Base-by-base conservation (phyloP, 1,140 invertebrate genomes). In the Whitmania pigra region DNA sequence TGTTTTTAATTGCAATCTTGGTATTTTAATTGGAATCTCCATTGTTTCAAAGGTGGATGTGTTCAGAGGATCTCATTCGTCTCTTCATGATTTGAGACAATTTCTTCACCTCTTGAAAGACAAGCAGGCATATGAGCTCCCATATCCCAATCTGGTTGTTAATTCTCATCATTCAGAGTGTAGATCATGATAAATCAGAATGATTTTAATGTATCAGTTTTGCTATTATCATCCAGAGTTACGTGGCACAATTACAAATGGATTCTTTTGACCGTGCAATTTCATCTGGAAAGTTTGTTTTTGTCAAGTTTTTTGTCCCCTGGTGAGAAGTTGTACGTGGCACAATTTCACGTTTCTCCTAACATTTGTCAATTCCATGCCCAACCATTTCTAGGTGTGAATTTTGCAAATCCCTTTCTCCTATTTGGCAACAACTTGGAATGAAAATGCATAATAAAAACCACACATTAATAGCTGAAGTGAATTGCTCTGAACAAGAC, bases 331-430 rank as follows among this genome's bases (percentile, higher is more conserved):
- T 22, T 11, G 11, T n/a, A 20, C 6, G 43, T 1, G 9, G 43
- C 11, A 49, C 5, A 36, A 36, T 36, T 36, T 36, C 31, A 36
- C 31, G 6, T 36, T 36, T 6, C 31, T 36, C 31, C 31, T 36
- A 36, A 36, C 2, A 36, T 36, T 36, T 36, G 31, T 36, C 31
- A 25, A 3, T 57, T 57, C 25, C 54, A 57, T 25, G 20, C 9
- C 25, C 25, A 57, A 57, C 20, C 25, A 20, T n/a, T n/a, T 57
- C 54, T 25, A 63, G 57, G 57, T 63, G 57, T 63, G 57, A 63
- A 63, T 63, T 63, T 31, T 63, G 57, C 57, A 63, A 63, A 63
- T 31, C 22, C 0, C 20, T 63, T 6, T 63, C 57, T 63, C 57
- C 57, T 13, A 63, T 31, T 31, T 63, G 57, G 57, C 5, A 25